Base-by-base conservation (phyloP, 2,797 vertebrate genomes). In the Galago senegalensis region DNA sequence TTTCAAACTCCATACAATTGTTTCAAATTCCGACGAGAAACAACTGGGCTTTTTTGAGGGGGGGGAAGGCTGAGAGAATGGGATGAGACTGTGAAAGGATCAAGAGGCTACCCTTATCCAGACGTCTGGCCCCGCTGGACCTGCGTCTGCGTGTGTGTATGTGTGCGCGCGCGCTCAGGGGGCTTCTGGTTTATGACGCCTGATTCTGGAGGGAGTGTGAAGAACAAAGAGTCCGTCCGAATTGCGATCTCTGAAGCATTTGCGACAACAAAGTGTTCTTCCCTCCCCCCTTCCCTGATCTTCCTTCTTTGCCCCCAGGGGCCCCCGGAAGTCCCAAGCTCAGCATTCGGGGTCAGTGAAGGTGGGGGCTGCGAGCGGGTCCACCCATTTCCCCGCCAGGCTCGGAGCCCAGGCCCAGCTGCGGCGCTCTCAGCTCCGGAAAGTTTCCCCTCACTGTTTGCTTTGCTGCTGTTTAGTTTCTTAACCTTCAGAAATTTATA, bases 401-500 rank as follows among this genome's bases (percentile, higher is more conserved):
- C 58, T 58, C 0, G 3, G 63, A 97, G 97, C 94, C 97, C 96
- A 85, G 95, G 97, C 98, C 98, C 96, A 94, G 97, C 98, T 96
- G 97, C 97, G 98, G 98, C 98, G 98, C 98, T 98, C 97, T 96
- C 97, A 94, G 98, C 98, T 98, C 98, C 98, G 98, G 98, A 98
- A 99, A 99, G 98, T 98, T 99, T 99, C 98, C 97, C 98, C 97
- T 98, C 97, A 76, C 98, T 99, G 99, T 99, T 99, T 99, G 99
- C 99, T 99, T 99, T 99, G 99, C 99, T 99, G 99, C 99, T 99
- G 99, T 99, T 99, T 99, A 99, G 99, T 99, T 99, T 99, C 99
- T 99, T 99, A 99, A 99, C 99, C 99, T 99, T 99, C 99, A 99
- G 99, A 99, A 99, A 99, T 99, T 98, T 99, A 99, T 99, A 99